These are phyloP conservation scores for Drosophila gunungcola DNA, from an alignment of 1,140 invertebrate genomes.

Conservation along the genomic window DNA sequence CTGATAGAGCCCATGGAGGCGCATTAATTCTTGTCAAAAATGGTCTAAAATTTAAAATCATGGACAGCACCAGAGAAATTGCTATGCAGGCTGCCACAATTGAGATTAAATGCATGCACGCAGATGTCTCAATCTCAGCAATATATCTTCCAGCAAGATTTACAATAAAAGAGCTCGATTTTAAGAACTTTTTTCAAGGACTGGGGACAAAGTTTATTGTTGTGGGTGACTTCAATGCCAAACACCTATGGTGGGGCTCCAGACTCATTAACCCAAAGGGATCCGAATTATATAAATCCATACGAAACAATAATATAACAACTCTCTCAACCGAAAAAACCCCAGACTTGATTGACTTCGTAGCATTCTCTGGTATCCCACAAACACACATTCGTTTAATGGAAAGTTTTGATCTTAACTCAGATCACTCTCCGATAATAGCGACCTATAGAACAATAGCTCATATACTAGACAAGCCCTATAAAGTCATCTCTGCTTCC, in stretches of 20 bases:
- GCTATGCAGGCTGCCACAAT: conserved; percentile 7
- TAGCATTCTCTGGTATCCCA: conserved; percentile 63
- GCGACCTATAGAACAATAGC: background rate
- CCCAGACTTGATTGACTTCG: conserved; percentile 83
- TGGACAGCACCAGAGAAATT: conserved; percentile 1
- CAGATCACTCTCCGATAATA: conserved; percentile 33
- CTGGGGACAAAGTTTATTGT: too few relatives aligned
- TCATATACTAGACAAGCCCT: too few relatives aligned
- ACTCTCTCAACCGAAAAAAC: conserved; percentile 69
- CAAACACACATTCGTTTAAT: conserved; percentile 7
- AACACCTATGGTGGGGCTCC: too few relatives aligned
- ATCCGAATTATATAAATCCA: conserved; percentile 3
- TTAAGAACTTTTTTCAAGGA: conserved; percentile 18
- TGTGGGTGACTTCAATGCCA: too few relatives aligned
- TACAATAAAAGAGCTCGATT: conserved; percentile 7
- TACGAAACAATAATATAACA: conserved; percentile 6
- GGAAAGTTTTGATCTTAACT: conserved; percentile 30
- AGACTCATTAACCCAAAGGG: background rate
- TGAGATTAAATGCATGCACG: background rate
- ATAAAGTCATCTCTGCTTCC: conserved; percentile 4
- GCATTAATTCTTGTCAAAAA: too few relatives aligned
- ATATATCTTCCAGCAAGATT: conserved; percentile 26
- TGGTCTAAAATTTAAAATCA: background rate
- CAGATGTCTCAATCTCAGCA: conserved; percentile 6
- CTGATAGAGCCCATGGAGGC: too few relatives aligned